Conservation (phyloP, 1,140 invertebrate genomes). For the Panagrolaimus sp. region DNA sequence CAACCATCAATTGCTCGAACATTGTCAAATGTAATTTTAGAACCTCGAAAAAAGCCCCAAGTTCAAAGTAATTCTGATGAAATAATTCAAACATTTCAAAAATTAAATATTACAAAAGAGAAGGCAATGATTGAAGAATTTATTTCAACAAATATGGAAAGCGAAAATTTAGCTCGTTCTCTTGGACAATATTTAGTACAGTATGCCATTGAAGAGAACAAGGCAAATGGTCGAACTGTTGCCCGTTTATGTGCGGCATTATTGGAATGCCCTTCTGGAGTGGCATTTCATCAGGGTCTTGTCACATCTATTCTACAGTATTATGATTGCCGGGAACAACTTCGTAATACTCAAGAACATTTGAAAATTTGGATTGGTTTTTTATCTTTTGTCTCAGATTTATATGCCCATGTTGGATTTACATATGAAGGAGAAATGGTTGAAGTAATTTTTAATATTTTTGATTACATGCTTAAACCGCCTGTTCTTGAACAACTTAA, state of each 20-base stretch:
- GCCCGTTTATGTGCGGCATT: constrained; percentile 35
- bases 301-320: constrained; percentile 46
- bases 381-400: constrained; percentile 47
- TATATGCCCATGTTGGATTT: constrained; percentile 51
- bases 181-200: constrained; percentile 35
- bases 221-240: constrained; percentile 25
- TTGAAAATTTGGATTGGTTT: constrained; percentile 52
- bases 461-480: constrained; percentile 49
- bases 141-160: constrained; percentile 33
- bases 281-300: constrained; percentile 41
- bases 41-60: constrained; percentile 17
- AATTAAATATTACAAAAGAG: constrained; percentile 17
- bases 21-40: neutral
- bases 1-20: neutral
- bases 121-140: constrained; percentile 20
- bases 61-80: constrained; percentile 21
- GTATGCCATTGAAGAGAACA: constrained; percentile 45
- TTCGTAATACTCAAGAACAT: constrained; percentile 37
- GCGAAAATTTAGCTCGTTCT: constrained; percentile 19
- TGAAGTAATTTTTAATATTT: constrained; percentile 48
- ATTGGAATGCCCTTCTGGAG: constrained; percentile 39
- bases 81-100: constrained; percentile 11
- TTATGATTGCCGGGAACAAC: constrained; percentile 49
- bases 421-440: constrained; percentile 47
- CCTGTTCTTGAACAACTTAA: constrained; percentile 50